Conservation (phyloP, 2,113 vertebrate species). For the Atherinomorus stipes region DNA sequence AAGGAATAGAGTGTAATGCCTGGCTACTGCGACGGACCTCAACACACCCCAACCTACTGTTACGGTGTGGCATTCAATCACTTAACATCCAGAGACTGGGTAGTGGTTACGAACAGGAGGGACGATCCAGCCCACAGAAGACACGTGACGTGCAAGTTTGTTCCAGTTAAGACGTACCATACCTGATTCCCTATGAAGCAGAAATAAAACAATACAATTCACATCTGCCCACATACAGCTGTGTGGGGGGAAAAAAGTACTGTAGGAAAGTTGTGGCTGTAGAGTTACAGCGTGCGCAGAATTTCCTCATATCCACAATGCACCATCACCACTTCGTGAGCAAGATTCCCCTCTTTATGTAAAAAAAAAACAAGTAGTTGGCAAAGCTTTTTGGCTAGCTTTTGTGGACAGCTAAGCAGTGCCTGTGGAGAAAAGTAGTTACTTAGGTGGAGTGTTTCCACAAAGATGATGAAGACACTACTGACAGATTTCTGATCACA, state of each 20-base stretch:
- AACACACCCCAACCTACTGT: conserved; percentile 10
- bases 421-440: conserved; percentile 66
- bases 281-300: conserved; percentile 55
- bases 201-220: conserved; percentile 64
- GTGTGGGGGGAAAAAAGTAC: conserved; percentile 17
- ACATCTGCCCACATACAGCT: conserved; percentile 59
- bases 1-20: conserved; percentile 56
- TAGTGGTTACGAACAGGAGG: conserved; percentile 68
- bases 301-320: conserved; percentile 54
- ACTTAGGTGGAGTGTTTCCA: no score
- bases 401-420: conserved; percentile 60
- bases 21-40: conserved; percentile 37
- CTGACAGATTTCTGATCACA: no score
- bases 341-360: conserved; percentile 32
- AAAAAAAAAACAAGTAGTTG: conserved; percentile 44
- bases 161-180: conserved; percentile 77
- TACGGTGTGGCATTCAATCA: conserved; percentile 30
- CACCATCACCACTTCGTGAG: conserved; percentile 50
- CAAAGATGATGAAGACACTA: no score
- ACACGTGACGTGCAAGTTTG: conserved; percentile 73
- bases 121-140: conserved; percentile 67
- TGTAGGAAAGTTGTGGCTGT: conserved; percentile 45
- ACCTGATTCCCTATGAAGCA: conserved; percentile 65
- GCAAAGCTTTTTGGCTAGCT: conserved; percentile 63
- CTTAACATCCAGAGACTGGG: conserved; percentile 45